phyloP scores from a whole-genome alignment of 2,888 invertebrate species.

The Aleiodes testaceus region DNA sequence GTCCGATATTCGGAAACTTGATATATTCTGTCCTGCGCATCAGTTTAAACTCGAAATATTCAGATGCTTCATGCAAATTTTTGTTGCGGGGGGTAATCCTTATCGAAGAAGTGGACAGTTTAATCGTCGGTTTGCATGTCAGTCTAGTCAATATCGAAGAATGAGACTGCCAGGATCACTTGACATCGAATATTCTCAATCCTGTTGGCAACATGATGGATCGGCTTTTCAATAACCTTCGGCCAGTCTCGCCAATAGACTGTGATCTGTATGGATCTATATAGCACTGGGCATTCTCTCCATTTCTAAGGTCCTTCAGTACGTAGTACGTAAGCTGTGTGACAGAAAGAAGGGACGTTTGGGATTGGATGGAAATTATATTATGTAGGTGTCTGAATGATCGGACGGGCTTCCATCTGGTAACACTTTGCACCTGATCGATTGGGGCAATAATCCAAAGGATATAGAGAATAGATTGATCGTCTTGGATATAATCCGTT shows the following conservation, averaged over 20 bases:
- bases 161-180: conserved; percentile 3
- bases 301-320: background rate
- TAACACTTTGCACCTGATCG: conserved; percentile 11
- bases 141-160: background rate
- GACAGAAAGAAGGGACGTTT: background rate
- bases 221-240: conserved; percentile 14
- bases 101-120: conserved; percentile 41
- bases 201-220: conserved; percentile 34
- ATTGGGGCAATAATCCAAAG: conserved; percentile 15
- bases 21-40: conserved; percentile 1
- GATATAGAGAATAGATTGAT: conserved; percentile 29
- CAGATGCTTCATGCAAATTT: conserved; percentile 32
- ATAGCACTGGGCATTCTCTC: background rate
- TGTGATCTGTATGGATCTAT: background rate
- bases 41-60: background rate
- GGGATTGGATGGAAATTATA: conserved; percentile 5
- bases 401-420: conserved; percentile 9
- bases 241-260: conserved; percentile 1
- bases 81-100: conserved; percentile 44
- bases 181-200: conserved; percentile 25
- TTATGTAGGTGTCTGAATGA: conserved; percentile 4
- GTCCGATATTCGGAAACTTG: conserved; percentile 24
- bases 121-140: conserved; percentile 25
- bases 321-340: background rate
- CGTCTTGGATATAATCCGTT: conserved; percentile 23